Evolutionary conservation across 2,888 invertebrate genomes (phyloP), one percentile per base, ranked within the genome.

Genomic region (Oligia fasciuncula): DNA sequence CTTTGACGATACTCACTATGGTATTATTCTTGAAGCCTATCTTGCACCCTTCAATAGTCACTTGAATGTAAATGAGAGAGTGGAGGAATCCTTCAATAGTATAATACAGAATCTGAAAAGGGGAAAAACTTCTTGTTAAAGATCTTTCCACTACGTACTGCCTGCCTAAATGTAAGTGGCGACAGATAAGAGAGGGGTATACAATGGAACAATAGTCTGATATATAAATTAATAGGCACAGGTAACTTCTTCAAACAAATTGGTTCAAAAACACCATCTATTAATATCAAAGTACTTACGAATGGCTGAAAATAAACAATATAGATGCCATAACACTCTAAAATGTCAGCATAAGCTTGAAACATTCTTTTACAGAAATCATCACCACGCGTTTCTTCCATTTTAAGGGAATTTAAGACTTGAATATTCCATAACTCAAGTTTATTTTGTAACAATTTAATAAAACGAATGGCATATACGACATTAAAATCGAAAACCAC

Each of bases 51-150:
- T 80, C 73, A 60, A 80, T 80, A 6, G 1, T 13, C 11, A 60
- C 73, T 67, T 80, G 19, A 35, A 54, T 43, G 35, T 80, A 60
- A n/a, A 60, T 3, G 3, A 80, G 49, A 13, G 79, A 60, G 6
- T 80, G 80, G 5, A 80, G 0, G 2, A 73, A 19, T 19, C 43
- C 57, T 73, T 80, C 79, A 43, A 73, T 11, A 14, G 54, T 43
- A 40, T 73, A 73, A 66, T 23, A 80, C 14, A 80, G 29, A 51
- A 80, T 73, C 79, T 80, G 66, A 67, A 79, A 78, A 49, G 13
- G 17, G 11, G 19, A 19, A 29, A 9, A 46, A 29, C 14, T 17
- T 29, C 29, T 29, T 68, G 3, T 11, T 29, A 6, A 29, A 29
- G 5, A 13, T 46, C n/a, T 17, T 40, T 23, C 43, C 14, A n/a